Percentiles rank a stretch among this genome's conserved stretches.
These are phyloP conservation scores for Tenualosa thibaudeaui DNA, from an alignment of 2,797 vertebrate genomes.

Conservation along the genomic window DNA sequence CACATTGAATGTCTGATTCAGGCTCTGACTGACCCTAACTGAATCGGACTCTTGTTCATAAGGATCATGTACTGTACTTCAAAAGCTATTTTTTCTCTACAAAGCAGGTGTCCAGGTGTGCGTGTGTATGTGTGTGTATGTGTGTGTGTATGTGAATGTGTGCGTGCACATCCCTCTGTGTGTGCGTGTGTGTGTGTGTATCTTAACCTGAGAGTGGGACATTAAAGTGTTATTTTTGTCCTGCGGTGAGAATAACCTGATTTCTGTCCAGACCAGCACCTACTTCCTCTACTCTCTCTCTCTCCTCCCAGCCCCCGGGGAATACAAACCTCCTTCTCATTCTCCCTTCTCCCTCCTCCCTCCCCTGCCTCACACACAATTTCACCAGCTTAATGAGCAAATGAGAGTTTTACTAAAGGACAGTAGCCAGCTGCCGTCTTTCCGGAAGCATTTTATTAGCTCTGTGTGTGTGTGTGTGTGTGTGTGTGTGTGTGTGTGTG, in stretches of 20 bases:
- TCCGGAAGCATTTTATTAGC: slow-evolving; percentile 63
- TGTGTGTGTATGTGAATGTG: background rate
- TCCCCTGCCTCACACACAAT: slow-evolving; percentile 56
- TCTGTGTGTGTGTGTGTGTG: background rate
- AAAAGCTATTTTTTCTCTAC: background rate
- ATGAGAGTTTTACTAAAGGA: slow-evolving; percentile 37
- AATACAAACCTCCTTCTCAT: slow-evolving; percentile 40
- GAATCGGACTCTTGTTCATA: background rate
- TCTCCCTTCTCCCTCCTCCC: slow-evolving; percentile 63
- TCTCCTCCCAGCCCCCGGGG: slow-evolving; percentile 33
- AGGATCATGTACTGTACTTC: background rate
- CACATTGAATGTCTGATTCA: background rate
- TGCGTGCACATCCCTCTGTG: background rate
- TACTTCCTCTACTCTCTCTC: slow-evolving; percentile 49
- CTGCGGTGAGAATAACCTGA: slow-evolving; percentile 67
- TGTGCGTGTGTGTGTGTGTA: slow-evolving; percentile 15
- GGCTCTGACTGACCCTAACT: background rate
- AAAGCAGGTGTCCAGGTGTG: background rate
- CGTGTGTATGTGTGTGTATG: slow-evolving; percentile 28
- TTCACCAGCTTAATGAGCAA: slow-evolving; percentile 53
- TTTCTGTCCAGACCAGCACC: slow-evolving; percentile 58
- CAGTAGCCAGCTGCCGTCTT: slow-evolving; percentile 56
- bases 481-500: slow-evolving; percentile 1
- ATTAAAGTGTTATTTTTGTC: slow-evolving; percentile 59
- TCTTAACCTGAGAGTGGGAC: slow-evolving; percentile 32